Percentiles rank a stretch among this genome's conserved stretches.
phyloP scores from a whole-genome alignment of 2,113 vertebrate species.

The Oreotrochilus melanogaster region DNA sequence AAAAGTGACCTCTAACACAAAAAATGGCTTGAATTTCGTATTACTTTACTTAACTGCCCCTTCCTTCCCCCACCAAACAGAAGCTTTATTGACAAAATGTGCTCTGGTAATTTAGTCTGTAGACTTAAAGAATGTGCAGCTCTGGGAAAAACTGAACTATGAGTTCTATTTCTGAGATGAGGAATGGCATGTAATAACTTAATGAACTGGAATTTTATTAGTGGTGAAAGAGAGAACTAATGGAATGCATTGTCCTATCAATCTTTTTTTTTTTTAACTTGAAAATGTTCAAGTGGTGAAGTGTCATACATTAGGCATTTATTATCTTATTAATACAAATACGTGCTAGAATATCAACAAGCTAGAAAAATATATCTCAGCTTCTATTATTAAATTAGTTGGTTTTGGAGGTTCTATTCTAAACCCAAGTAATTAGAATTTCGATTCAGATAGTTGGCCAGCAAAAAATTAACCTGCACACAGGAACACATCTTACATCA shows the following conservation, averaged over 20 bases:
- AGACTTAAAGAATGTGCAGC: slow-evolving; percentile 61
- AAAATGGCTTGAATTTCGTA: slow-evolving; percentile 27
- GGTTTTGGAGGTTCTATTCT: background rate
- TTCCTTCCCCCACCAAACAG: slow-evolving; percentile 41
- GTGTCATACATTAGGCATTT: slow-evolving; percentile 8
- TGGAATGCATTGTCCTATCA: background rate
- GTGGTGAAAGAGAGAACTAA: slow-evolving; percentile 44
- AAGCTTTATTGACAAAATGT: slow-evolving; percentile 62
- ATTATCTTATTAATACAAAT: slow-evolving; percentile 11
- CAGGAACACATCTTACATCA: background rate
- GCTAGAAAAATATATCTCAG: background rate
- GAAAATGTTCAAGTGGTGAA: background rate
- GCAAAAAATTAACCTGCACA: background rate
- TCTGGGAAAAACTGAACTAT: slow-evolving; percentile 64
- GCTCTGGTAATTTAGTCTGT: slow-evolving; percentile 53
- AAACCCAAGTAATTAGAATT: background rate
- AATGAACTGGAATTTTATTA: slow-evolving; percentile 66
- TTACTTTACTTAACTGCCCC: slow-evolving; percentile 57
- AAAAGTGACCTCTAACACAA: slow-evolving; percentile 46
- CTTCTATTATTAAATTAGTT: background rate
- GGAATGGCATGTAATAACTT: slow-evolving; percentile 59
- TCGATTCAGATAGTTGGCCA: background rate
- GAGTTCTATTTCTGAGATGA: slow-evolving; percentile 50
- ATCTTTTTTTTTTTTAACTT: background rate
- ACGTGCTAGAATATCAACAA: background rate